Conservation (phyloP, 1,140 invertebrate species). For the Brachionus manjavacas region DNA sequence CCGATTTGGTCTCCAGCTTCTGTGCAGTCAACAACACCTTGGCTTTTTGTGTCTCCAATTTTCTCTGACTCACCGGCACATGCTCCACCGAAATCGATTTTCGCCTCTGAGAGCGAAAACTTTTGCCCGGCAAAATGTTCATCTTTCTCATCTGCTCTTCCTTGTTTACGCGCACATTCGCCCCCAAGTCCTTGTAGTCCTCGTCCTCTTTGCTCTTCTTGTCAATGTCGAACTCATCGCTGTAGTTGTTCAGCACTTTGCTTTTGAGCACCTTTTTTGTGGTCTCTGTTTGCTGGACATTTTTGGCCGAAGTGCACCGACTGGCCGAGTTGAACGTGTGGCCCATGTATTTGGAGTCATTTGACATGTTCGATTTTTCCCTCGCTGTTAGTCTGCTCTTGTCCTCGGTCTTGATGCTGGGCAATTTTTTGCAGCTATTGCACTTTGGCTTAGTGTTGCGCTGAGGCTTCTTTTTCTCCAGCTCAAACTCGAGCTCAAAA, state of each 20-base stretch:
- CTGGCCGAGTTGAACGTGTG: neutral
- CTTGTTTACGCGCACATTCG: neutral
- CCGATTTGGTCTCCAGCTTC: neutral
- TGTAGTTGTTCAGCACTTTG: neutral
- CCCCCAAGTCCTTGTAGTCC: neutral
- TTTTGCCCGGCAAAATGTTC: neutral
- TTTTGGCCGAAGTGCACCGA: neutral
- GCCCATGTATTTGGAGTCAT: neutral
- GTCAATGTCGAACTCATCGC: constrained; percentile 9
- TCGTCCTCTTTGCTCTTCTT: neutral
- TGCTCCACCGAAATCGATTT: neutral
- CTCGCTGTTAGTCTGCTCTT: neutral
- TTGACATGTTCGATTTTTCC: neutral
- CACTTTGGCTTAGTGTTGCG: neutral
- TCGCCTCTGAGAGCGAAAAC: neutral
- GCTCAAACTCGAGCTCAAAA: constrained; percentile 12
- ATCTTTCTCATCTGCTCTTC: constrained; percentile 19
- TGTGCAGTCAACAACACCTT: neutral
- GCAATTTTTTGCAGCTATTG: neutral
- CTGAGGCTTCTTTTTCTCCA: neutral
- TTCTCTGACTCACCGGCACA: neutral
- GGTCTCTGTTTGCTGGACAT: neutral
- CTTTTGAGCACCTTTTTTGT: neutral
- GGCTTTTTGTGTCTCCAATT: neutral
- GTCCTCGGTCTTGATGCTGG: neutral